phyloP scores from a whole-genome alignment of 1,140 invertebrate species.

The Lamellibrachia luymesi region DNA sequence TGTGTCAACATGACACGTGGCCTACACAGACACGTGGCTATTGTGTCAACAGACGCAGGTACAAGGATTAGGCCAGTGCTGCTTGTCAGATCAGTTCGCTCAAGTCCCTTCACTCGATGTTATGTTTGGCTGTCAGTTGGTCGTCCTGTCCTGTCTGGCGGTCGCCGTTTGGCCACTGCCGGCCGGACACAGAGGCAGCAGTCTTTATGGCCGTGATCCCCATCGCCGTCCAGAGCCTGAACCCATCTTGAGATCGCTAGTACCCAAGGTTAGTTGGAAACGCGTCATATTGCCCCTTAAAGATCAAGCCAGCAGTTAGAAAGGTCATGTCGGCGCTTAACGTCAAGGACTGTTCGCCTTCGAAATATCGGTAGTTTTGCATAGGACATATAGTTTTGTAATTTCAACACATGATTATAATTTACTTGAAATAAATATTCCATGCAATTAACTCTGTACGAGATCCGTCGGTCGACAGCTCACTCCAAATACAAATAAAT shows the following conservation, averaged over 20 bases:
- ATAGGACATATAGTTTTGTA: neutral
- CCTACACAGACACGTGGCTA: neutral
- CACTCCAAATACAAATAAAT: too few species aligned
- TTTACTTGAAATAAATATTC: too few species aligned
- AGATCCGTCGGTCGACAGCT: too few species aligned
- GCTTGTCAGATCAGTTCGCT: neutral
- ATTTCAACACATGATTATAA: neutral
- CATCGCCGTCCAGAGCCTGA: neutral
- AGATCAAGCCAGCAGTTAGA: neutral
- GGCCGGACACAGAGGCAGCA: neutral
- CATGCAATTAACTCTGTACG: too few species aligned
- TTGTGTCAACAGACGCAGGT: neutral
- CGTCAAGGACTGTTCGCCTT: too few species aligned
- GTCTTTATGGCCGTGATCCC: neutral
- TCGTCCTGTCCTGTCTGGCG: neutral
- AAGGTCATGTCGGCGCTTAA: neutral
- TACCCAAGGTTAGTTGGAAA: neutral
- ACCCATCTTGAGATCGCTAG: neutral
- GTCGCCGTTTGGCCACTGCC: neutral
- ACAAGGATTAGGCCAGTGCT: neutral
- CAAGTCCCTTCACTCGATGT: neutral
- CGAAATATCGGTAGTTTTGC: too few species aligned
- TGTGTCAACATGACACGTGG: neutral
- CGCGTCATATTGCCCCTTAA: too few species aligned
- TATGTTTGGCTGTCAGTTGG: neutral